Evolutionary conservation across 2,888 invertebrate genomes (phyloP).

Genomic region (Dioctria linearis): DNA sequence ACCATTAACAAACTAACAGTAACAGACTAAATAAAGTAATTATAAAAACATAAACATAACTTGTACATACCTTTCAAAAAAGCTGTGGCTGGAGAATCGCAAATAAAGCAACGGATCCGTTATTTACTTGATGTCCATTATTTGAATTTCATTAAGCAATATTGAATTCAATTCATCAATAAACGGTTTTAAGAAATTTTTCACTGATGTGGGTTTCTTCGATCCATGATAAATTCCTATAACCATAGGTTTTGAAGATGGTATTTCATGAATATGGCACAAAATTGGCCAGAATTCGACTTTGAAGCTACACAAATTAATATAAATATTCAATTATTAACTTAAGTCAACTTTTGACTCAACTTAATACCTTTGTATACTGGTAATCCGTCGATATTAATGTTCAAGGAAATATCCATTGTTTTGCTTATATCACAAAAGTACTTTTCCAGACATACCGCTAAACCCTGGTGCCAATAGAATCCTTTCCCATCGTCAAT

Average conservation of each 20-base stretch:
- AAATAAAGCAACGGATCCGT: not conserved
- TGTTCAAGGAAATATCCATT: not conserved
- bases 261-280: constrained; percentile 16
- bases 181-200: not conserved
- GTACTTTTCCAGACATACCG: not conserved
- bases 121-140: not conserved
- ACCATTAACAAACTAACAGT: too few relatives aligned
- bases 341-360: not conserved
- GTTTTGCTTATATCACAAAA: not conserved
- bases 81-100: constrained; percentile 16
- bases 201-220: not conserved
- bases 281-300: constrained; percentile 39
- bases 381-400: not conserved
- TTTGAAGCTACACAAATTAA: not conserved
- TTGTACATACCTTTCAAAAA: not conserved
- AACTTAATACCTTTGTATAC: not conserved
- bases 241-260: constrained; percentile 13
- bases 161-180: not conserved
- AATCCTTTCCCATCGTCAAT: constrained; percentile 30
- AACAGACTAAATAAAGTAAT: not conserved
- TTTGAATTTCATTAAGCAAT: too few relatives aligned
- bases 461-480: constrained; percentile 36
- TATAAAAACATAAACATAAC: not conserved
- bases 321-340: not conserved
- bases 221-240: constrained; percentile 9